phyloP scores from a whole-genome alignment of 1,140 invertebrate genomes.

The Calliopsis andreniformis region DNA sequence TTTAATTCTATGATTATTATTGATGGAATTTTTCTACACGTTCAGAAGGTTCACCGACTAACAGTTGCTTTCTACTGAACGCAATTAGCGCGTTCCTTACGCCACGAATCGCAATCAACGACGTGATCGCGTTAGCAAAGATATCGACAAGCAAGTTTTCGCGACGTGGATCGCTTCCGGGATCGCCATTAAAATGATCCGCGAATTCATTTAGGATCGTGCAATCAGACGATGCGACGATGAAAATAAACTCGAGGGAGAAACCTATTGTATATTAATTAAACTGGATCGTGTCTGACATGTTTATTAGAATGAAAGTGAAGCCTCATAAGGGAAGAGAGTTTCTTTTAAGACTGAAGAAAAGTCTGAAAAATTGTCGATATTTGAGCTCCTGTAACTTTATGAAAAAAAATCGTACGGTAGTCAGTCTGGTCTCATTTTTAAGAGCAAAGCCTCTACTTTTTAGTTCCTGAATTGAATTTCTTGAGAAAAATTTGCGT shows the following conservation, averaged over 20 bases:
- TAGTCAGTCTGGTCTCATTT: too few relatives aligned
- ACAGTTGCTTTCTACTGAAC: slow-evolving; percentile 6
- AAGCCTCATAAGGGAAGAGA: neutral
- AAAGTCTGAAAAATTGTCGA: too few relatives aligned
- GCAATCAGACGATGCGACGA: neutral
- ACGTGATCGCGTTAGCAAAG: slow-evolving; percentile 25
- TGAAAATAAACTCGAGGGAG: slow-evolving; percentile 18
- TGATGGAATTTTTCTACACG: too few relatives aligned
- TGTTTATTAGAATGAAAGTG: slow-evolving; percentile 23
- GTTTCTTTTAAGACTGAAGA: neutral
- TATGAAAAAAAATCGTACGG: too few relatives aligned
- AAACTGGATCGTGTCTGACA: slow-evolving; percentile 31
- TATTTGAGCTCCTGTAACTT: too few relatives aligned
- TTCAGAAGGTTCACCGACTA: too few relatives aligned
- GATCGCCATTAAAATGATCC: neutral
- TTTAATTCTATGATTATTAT: too few relatives aligned
- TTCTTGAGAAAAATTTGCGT: too few relatives aligned
- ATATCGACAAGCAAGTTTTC: neutral
- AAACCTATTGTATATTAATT: slow-evolving; percentile 3
- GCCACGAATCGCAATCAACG: too few relatives aligned
- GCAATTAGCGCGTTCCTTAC: slow-evolving; percentile 11
- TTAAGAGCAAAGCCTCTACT: too few relatives aligned
- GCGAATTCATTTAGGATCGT: slow-evolving; percentile 6
- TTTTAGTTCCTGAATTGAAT: too few relatives aligned
- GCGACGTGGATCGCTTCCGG: too few relatives aligned